Percentiles rank a stretch among this genome's conserved stretches.
Evolutionary conservation across 2,888 invertebrate genomes (phyloP).

Genomic region (Cepaea hortensis): DNA sequence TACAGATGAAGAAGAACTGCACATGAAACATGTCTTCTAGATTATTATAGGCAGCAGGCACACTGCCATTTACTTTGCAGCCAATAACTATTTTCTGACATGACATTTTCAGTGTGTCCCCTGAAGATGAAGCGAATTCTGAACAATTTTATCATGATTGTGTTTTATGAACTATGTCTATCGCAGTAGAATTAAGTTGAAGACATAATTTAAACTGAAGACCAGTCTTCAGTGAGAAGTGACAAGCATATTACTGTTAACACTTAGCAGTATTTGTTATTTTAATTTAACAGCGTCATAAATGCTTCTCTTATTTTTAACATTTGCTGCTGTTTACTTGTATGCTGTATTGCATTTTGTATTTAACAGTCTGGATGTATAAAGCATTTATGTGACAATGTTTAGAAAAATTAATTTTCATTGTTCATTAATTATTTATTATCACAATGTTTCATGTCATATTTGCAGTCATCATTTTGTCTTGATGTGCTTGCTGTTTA

Average conservation of each 20-base stretch:
- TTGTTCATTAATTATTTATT: conserved; percentile 10
- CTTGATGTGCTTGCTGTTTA: neutral
- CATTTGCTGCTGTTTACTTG: neutral
- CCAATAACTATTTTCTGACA: neutral
- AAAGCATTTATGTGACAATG: conserved; percentile 14
- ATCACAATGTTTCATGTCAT: conserved; percentile 9
- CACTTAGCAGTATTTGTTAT: neutral
- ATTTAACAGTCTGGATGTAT: conserved; percentile 5
- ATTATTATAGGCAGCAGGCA: conserved; percentile 9
- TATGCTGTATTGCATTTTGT: conserved; percentile 14
- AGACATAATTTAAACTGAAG: neutral
- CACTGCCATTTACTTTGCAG: neutral
- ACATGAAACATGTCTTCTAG: neutral
- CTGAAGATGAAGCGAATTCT: neutral
- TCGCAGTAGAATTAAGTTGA: neutral
- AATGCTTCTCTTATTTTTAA: neutral
- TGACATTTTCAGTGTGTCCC: neutral
- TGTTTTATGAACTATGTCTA: too few relatives aligned
- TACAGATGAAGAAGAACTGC: neutral
- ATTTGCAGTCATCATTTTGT: neutral
- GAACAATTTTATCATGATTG: neutral
- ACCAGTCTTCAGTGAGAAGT: neutral
- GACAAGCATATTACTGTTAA: neutral
- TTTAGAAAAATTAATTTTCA: neutral
- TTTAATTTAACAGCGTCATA: neutral